Evolutionary conservation across 2,797 vertebrate genomes (phyloP), one percentile per base, ranked within the genome.

Genomic region (Lepilemur septentrionalis): DNA sequence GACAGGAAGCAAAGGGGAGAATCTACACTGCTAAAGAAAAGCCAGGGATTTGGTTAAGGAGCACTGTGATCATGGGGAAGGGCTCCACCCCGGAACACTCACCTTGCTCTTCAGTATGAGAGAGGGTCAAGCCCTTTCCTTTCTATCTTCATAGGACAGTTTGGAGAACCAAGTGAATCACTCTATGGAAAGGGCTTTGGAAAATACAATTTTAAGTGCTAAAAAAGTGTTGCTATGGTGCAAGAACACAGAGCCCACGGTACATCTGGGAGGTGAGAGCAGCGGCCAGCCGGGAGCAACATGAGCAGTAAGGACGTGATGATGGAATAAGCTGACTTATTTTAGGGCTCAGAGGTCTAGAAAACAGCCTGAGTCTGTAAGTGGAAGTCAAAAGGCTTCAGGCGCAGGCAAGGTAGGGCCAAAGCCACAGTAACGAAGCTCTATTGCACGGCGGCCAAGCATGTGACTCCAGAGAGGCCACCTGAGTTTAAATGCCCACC

Each of bases 1-100:
- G 78, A 72, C 2, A 72, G 28, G 43, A 92, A 87, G 28, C 20
- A 88, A 72, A 88, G 8, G n/a, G 83, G 7, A 79, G 80, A 85
- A 38, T 59, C 5, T n/a, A 13, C 20, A 6, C 9, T 48, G 15
- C 35, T 43, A 67, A 91, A 76, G 35, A 50, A 35, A 63, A 70
- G 20, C 28, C 3, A 13, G 38, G 4, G 7, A 61, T 50, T 20
- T n/a, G 73, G 22, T 32, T 43, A 80, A 28, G 5, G 2, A 93
- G 41, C 35, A 55, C 35, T 0, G 10, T 20, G 55, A 32, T 22
- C 1, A 0, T 5, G 20, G 32, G 41, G n/a, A 85, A 91, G 55
- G 63, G 0, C 8, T 41, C 3, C 4, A 13, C 2, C 11, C 14
- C 41, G 7, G 5, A 28, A 32, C 2, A 22, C 20, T 55, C 52